Base-by-base conservation (phyloP, 2,797 vertebrate genomes). In the Rhabdomys pumilio region DNA sequence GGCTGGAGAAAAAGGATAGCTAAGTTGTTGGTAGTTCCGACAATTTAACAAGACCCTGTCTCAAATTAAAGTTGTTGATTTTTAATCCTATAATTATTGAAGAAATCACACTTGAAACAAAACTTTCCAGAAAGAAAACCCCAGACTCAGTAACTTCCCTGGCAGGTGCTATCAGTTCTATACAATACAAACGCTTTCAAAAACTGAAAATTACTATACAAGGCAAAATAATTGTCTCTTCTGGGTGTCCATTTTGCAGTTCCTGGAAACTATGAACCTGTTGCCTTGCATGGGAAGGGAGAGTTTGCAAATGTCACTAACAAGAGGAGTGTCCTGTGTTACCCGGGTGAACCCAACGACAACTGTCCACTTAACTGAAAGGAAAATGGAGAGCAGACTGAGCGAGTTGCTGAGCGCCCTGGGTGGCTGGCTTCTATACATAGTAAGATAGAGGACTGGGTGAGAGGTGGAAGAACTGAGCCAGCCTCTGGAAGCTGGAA, bases 31-130 rank as follows among this genome's bases (percentile, higher is more conserved):
- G 8, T 29, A 57, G 15, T 26, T 26, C 44, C 8, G 6, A 53
- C 53, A 75, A 72, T 19, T 75, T 59, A 44, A 41, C n/a, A 73
- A 75, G 69, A 88, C 53, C 26, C 24, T 41, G 67, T 73, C 53
- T 59, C 86, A 75, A 59, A 75, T 31, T 55, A 55, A 57, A 38
- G 34, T 44, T 75, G 20, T 82, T 38, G 44, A 44, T 44, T 19
- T 88, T 61, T 1, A 63, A 14, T 38, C 38, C 69, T 65, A 47
- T 31, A 63, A 3, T 12, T 84, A 72, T 20, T 69, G 76, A 72
- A 89, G 11, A 53, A 86, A 53, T 86, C 65, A 79, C 24, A 90
- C 29, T 63, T 89, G 17, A 57, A 87, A 34, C 13, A 90, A 94
- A 76, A 83, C 6, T 69, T 88, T 75, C 55, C 55, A 44, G 20